A percentile compares a stretch with the other conserved stretches of the same genome.
phyloP scores from a whole-genome alignment of 53 echinoderm and acorn worm genomes.

The Apostichopus leukothele region DNA sequence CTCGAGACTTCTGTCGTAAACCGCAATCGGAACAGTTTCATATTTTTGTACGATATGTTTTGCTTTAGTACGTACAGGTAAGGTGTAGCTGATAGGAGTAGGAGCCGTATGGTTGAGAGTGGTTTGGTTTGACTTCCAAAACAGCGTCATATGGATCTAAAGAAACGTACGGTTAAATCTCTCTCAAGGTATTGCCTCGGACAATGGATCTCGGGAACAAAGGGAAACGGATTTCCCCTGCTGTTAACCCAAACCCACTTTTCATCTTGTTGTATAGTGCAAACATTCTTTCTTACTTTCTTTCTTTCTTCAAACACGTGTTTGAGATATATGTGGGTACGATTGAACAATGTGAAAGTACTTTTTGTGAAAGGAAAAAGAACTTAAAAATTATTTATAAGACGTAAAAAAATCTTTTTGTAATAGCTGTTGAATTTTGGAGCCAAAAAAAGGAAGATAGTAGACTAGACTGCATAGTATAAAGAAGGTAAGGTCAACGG shows the following conservation, averaged over 20 bases:
- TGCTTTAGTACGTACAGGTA: no score
- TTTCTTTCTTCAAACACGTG: no score
- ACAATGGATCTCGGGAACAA: conserved; percentile 3
- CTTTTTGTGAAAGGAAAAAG: neutral
- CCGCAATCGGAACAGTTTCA: conserved; percentile 18
- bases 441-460: no score
- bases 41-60: neutral
- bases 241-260: conserved; percentile 32
- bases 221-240: neutral
- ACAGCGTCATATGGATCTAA: conserved; percentile 2
- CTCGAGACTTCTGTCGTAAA: neutral
- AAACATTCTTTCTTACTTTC: neutral
- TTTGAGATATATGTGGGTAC: no score
- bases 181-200: conserved; percentile 12
- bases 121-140: neutral
- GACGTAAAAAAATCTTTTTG: no score
- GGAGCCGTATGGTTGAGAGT: no score
- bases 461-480: no score
- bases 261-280: neutral
- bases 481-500: no score
- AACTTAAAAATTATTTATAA: neutral
- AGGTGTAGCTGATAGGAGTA: no score
- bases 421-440: no score
- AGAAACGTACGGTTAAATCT: neutral
- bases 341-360: neutral